phyloP scores from a whole-genome alignment of 2,888 invertebrate genomes.

The Drosophila monieri region DNA sequence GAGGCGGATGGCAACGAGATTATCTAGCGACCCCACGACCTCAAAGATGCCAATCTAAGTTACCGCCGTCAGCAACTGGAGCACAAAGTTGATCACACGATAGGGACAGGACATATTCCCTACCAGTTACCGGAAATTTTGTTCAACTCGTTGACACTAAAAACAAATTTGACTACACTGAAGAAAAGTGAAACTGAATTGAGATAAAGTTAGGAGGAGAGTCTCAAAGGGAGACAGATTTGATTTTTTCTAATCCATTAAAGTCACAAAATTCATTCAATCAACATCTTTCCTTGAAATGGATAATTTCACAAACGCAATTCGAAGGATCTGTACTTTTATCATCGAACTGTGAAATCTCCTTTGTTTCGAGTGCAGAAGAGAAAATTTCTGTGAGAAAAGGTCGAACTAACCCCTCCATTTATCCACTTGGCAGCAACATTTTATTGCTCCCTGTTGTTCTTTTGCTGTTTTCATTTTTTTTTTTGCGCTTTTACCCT shows the following conservation, averaged over 20 bases:
- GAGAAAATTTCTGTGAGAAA: slow-evolving; percentile 16
- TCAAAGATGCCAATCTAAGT: slow-evolving; percentile 10
- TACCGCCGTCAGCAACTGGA: slow-evolving; percentile 53
- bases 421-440: slow-evolving; percentile 47
- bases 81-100: slow-evolving; percentile 55
- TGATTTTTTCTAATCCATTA: background rate
- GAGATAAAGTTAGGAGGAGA: too few relatives aligned
- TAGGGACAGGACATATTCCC: slow-evolving; percentile 50
- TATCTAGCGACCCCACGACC: background rate
- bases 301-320: too few relatives aligned
- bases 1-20: background rate
- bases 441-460: slow-evolving; percentile 28
- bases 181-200: background rate
- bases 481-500: slow-evolving; percentile 10
- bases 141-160: slow-evolving; percentile 47
- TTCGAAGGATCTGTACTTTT: background rate
- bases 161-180: slow-evolving; percentile 15
- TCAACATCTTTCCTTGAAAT: too few relatives aligned
- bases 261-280: background rate
- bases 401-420: slow-evolving; percentile 19
- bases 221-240: too few relatives aligned
- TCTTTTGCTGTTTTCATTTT: slow-evolving; percentile 3
- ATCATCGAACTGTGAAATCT: background rate
- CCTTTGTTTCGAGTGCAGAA: background rate
- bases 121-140: slow-evolving; percentile 39